These are phyloP conservation scores for Eubucco bourcierii DNA, from an alignment of 2,113 vertebrate genomes.

Conservation along the genomic window DNA sequence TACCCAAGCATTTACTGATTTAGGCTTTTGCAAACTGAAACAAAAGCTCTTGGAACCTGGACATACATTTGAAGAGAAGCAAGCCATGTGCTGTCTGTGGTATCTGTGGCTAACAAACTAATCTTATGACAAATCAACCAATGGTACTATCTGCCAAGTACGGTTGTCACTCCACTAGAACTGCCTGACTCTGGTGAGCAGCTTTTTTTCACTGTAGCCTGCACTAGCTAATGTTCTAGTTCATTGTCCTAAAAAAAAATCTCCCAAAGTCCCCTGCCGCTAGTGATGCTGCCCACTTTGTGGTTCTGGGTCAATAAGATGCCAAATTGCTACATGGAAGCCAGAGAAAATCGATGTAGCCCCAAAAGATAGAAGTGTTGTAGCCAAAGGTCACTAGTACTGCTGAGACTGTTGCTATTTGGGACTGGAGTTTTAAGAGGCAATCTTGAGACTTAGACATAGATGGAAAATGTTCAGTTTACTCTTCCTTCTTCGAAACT, in stretches of 20 bases:
- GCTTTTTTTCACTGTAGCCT: not conserved
- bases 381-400: conserved; percentile 24
- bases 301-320: conserved; percentile 19
- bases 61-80: not conserved
- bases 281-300: not conserved
- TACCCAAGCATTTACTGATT: not conserved
- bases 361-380: conserved; percentile 22
- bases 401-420: conserved; percentile 17
- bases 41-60: not conserved
- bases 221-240: not conserved
- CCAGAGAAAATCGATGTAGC: conserved; percentile 3
- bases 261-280: conserved; percentile 5
- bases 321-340: conserved; percentile 2
- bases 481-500: not conserved
- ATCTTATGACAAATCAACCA: not conserved
- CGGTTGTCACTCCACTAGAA: not conserved
- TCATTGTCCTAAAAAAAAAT: conserved; percentile 47
- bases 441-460: not conserved
- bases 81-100: not conserved
- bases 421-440: conserved; percentile 6
- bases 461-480: not conserved
- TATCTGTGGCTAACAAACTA: not conserved
- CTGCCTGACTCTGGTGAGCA: not conserved
- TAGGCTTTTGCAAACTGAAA: not conserved
- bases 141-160: not conserved